phyloP scores from a whole-genome alignment of 2,113 vertebrate species.

The Poeciliopsis retropinna region DNA sequence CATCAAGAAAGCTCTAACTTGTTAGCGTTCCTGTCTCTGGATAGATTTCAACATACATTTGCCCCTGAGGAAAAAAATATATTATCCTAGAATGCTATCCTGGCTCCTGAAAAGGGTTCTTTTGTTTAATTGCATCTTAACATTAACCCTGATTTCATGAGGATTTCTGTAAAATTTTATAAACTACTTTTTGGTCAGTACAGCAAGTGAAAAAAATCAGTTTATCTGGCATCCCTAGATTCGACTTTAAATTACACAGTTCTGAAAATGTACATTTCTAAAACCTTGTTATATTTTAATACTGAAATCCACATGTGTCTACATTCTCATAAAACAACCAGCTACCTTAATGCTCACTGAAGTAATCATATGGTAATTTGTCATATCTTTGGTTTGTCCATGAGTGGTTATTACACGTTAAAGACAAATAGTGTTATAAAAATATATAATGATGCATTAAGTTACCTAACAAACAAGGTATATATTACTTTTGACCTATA shows the following conservation, averaged over 20 bases:
- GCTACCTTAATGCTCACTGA: neutral
- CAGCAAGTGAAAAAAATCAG: too few species aligned
- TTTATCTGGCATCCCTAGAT: too few species aligned
- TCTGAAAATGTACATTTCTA: neutral
- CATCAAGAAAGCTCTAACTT: neutral
- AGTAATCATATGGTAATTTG: neutral
- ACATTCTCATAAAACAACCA: neutral
- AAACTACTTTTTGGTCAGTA: too few species aligned
- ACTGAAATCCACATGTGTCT: neutral
- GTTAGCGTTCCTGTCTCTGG: neutral
- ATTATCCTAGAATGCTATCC: neutral
- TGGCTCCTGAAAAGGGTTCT: neutral
- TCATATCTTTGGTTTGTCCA: neutral
- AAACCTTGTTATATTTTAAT: neutral
- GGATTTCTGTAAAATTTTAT: neutral
- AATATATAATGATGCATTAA: neutral
- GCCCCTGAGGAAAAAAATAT: too few species aligned
- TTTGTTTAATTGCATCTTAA: neutral
- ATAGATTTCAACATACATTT: too few species aligned
- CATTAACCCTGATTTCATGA: neutral
- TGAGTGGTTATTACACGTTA: neutral
- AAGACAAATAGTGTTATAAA: neutral
- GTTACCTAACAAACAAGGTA: neutral
- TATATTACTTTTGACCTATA: neutral
- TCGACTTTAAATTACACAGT: neutral